Evolutionary conservation across 2,888 invertebrate genomes (phyloP).

Genomic region (Eupithecia vulgata): DNA sequence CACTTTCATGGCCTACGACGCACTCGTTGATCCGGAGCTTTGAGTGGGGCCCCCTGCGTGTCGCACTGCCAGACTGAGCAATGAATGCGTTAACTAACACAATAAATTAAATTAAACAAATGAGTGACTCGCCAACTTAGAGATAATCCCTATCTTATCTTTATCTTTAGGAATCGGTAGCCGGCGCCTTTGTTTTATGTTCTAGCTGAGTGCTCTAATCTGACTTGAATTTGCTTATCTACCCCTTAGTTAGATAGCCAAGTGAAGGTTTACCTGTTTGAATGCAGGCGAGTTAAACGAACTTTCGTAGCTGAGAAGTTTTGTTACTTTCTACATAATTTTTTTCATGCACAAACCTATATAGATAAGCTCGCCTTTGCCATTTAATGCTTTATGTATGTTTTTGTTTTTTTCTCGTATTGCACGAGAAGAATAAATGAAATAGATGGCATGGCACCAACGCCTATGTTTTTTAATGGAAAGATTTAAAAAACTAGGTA

Average conservation of each 20-base stretch:
- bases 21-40: too few species aligned
- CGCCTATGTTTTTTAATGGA: not conserved
- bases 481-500: not conserved
- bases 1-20: too few species aligned
- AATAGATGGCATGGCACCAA: too few species aligned
- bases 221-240: conserved; percentile 46
- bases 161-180: conserved; percentile 47
- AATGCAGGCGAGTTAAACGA: not conserved
- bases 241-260: conserved; percentile 28
- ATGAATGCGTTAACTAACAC: conserved; percentile 30
- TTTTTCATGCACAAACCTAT: not conserved
- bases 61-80: too few species aligned
- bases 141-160: conserved; percentile 30
- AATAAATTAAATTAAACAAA: conserved; percentile 46
- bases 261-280: conserved; percentile 16
- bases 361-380: too few species aligned
- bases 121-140: conserved; percentile 48
- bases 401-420: too few species aligned
- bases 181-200: conserved; percentile 51
- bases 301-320: not conserved
- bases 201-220: conserved; percentile 48
- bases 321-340: not conserved
- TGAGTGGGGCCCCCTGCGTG: too few species aligned
- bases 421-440: too few species aligned
- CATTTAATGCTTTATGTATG: too few species aligned